Percentiles rank a stretch among this genome's conserved stretches.
Conservation (phyloP, 2,113 vertebrate species). For the Solea solea region DNA sequence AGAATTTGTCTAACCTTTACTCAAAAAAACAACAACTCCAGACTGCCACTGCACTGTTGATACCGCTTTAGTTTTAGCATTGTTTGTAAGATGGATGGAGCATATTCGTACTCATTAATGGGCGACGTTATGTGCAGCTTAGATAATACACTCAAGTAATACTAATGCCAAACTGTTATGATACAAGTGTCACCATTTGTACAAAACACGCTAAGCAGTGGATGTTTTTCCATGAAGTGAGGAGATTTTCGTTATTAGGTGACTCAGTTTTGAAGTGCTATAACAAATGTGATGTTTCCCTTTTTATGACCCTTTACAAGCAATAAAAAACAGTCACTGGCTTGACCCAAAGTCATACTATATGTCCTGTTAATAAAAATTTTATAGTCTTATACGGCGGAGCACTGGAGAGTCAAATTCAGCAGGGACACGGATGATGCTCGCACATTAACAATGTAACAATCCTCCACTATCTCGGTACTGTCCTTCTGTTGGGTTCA, state of each 20-base stretch:
- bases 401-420: slow-evolving; percentile 19
- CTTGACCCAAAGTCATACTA: slow-evolving; percentile 14
- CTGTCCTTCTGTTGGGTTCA: neutral
- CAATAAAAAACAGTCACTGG: slow-evolving; percentile 12
- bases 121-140: neutral
- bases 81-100: neutral
- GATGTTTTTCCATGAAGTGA: neutral
- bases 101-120: no score
- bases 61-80: neutral
- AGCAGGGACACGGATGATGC: slow-evolving; percentile 8
- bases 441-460: slow-evolving; percentile 18
- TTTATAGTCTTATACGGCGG: slow-evolving; percentile 29
- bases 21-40: neutral
- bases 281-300: neutral
- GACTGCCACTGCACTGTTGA: neutral
- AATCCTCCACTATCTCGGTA: slow-evolving; percentile 5
- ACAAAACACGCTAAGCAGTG: neutral
- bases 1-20: neutral
- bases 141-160: no score
- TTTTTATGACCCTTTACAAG: slow-evolving; percentile 21
- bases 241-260: neutral
- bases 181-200: neutral
- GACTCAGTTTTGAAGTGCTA: neutral
- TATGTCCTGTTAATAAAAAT: slow-evolving; percentile 13
- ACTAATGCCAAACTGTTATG: no score